Base-by-base conservation (phyloP, 2,797 vertebrate species). In the Distichodus sexfasciatus region DNA sequence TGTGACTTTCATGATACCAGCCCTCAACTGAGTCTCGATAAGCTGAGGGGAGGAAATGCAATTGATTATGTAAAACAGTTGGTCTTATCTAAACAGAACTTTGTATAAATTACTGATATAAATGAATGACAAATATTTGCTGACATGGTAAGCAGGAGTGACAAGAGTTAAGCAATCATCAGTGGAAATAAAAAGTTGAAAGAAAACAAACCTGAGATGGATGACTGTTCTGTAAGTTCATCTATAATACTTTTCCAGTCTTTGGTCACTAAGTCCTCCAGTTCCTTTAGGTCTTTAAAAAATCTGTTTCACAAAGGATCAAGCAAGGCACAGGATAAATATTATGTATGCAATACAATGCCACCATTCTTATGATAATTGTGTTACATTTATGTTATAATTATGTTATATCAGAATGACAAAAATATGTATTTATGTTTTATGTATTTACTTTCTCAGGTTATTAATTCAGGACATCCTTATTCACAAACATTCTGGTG, bases 171-270 rank as follows among this genome's bases (percentile, higher is more conserved):
- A n/a, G n/a, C n/a, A n/a, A n/a, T n/a, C n/a, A n/a, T n/a, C n/a
- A n/a, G 4, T 38, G 17, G 19, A 10, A 43, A 28, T 11, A 8
- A 21, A 23, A 50, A 6, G n/a, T 0, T 33, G 29, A 54, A 23
- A 28, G 12, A 12, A 81, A 31, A 2, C 10, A 29, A 11, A 86
- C 82, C 68, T 74, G 41, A 58, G 31, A 74, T 4, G 59, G 70
- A 63, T 60, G 11, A 46, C 50, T 63, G 35, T 62, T 36, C n/a
- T 57, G 51, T 17, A 69, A 51, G 8, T 36, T 79, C 82, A 67
- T 85, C 80, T 66, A 78, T 79, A 17, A 84, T 60, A n/a, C 19
- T 26, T 8, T 24, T 70, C 69, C 79, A 86, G 72, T 86, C 74
- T 36, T 77, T 63, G 6, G 73, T 81, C 68, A 89, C 71, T 36